Evolutionary conservation across 2,113 vertebrate genomes (phyloP), one percentile per base, ranked within the genome.

Genomic region (Apodemus speciosus): DNA sequence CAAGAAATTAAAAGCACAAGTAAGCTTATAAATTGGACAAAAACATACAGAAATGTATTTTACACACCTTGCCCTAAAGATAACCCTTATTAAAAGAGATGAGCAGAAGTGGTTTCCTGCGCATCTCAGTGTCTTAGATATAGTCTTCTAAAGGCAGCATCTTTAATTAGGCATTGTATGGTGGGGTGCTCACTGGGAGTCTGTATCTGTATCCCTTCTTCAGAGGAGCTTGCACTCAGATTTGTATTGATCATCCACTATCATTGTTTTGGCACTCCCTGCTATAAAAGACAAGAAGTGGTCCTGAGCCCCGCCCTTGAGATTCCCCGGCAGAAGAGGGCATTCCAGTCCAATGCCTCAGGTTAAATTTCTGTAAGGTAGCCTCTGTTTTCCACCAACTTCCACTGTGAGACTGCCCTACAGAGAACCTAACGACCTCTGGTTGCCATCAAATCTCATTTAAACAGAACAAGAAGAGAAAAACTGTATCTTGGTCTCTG

Each of bases 351-450:
- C 46, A 73, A n/a, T 43, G 21, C 81, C 85, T 69, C 85, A 79
- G 66, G 53, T 64, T 71, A 88, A 49, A 83, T 91, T 73, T 95
- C 64, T 72, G 40, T 81, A 79, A 80, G 69, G 62, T 21, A 51
- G 86, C 51, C 56, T 30, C 71, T 84, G 69, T 87, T 91, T 95
- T 68, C 85, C 76, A 69, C 62, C 88, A 88, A 72, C 30, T 94
- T 91, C 85, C 58, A 72, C 83, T 86, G 85, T 58, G 79, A 94
- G 76, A 79, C 79, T 60, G 49, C 69, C 69, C 69, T 68, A 27
- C 32, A 87, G 75, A 56, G 40, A 66, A 92, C 76, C 38, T 73
- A 32, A 89, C 18, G 32, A 16, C 76, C 86, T 40, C 85, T 88
- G 46, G 43, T 58, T 64, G 71, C 43, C 72, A 66, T 87, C 73